Conservation (phyloP, 2,113 vertebrate species). For the Cichladusa arquata region DNA sequence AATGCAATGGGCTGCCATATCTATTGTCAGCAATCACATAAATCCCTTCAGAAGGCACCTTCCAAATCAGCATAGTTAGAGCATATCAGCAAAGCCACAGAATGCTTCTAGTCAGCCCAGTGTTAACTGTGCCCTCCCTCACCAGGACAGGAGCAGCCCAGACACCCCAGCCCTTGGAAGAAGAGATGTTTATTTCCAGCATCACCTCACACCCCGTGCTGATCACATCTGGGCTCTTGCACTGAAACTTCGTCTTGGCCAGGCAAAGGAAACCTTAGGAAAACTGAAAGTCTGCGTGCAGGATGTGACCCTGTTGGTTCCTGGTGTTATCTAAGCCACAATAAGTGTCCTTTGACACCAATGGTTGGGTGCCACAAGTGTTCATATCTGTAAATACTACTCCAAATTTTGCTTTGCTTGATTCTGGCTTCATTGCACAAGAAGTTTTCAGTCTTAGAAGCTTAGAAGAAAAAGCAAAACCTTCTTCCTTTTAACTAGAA, state of each 20-base stretch:
- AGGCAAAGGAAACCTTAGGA: neutral
- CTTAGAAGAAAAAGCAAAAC: constrained; percentile 28
- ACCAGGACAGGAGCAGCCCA: neutral
- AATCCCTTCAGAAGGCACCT: neutral
- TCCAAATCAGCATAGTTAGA: neutral
- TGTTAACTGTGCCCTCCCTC: neutral
- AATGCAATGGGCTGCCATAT: neutral
- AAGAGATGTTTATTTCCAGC: neutral
- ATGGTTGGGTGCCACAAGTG: constrained; percentile 54
- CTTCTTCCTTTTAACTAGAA: neutral
- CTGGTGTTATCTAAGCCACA: constrained; percentile 46
- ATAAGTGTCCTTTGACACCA: constrained; percentile 67
- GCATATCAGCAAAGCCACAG: neutral
- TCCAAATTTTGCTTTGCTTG: constrained; percentile 38
- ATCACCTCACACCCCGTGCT: neutral
- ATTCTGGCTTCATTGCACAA: constrained; percentile 55
- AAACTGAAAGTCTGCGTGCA: neutral
- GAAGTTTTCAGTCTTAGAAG: constrained; percentile 5
- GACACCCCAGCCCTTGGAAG: neutral
- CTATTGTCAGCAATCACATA: neutral
- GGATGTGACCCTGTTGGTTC: neutral
- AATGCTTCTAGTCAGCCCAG: neutral
- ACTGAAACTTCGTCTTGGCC: neutral
- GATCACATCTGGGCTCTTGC: constrained; percentile 1
- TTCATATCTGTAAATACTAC: constrained; percentile 51